These are phyloP conservation scores for Thecocarcelia acutangulata DNA, from an alignment of 2,888 invertebrate species.

Conservation along the genomic window DNA sequence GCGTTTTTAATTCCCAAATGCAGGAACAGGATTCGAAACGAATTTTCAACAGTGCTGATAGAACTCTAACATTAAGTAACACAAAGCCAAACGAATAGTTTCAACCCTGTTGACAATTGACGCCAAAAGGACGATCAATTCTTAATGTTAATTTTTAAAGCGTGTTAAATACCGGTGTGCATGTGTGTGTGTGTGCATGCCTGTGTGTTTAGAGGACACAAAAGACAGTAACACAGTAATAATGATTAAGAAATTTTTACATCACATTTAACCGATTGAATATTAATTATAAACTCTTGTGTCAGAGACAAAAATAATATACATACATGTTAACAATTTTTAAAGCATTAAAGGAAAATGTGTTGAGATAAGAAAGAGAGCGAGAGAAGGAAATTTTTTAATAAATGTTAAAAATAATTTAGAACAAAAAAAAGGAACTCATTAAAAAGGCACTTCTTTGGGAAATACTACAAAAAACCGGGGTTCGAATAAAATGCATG, in stretches of 20 bases:
- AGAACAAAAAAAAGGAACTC: too few species aligned
- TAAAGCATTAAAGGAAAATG: slow-evolving; percentile 54
- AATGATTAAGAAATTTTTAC: slow-evolving; percentile 72
- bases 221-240: slow-evolving; percentile 18
- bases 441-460: too few species aligned
- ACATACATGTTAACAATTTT: slow-evolving; percentile 5
- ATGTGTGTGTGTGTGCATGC: slow-evolving; percentile 7
- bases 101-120: slow-evolving; percentile 72
- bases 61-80: slow-evolving; percentile 72
- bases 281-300: slow-evolving; percentile 54
- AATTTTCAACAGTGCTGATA: slow-evolving; percentile 31
- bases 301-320: slow-evolving; percentile 23
- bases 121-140: slow-evolving; percentile 71
- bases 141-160: slow-evolving; percentile 34
- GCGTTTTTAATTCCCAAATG: slow-evolving; percentile 40
- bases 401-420: background rate
- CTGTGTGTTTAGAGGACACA: background rate
- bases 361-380: background rate
- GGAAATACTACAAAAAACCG: too few species aligned
- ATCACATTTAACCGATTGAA: slow-evolving; percentile 77
- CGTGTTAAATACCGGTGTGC: slow-evolving; percentile 38
- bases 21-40: slow-evolving; percentile 37
- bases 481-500: too few species aligned
- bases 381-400: background rate
- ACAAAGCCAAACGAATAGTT: slow-evolving; percentile 73